Evolutionary conservation across 1,140 invertebrate genomes (phyloP), one percentile per base, ranked within the genome.

Genomic region (Nasonia giraulti): DNA sequence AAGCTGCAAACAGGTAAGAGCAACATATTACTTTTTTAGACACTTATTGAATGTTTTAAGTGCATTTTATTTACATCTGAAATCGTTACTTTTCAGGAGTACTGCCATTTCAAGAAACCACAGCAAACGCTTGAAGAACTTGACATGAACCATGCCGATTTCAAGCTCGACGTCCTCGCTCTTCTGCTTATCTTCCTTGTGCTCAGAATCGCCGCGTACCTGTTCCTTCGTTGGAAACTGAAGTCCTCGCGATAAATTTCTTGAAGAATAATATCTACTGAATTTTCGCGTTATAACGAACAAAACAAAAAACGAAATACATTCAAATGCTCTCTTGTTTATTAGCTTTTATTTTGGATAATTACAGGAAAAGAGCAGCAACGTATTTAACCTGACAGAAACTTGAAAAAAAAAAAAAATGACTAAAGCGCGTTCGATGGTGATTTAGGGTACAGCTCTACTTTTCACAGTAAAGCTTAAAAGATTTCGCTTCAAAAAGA

Each of bases 171-270:
- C 90, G 96, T 97, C 88, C 93, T 97, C 2, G 98, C 98, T 14
- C 94, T 98, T 11, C 94, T 98, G 84, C 94, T 96, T 50, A 98
- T 99, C 87, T 98, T 99, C 91, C 92, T 99, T 66, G 94, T 98
- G 11, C 94, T 99, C 12, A 95, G 98, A 92, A 93, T 98, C 55
- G 94, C 96, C 10, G 98, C 98, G 33, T 99, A 97, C 92, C 93
- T 98, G n/a, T 98, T 99, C 90, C 94, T 99, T 7, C 95, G 97
- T 83, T 98, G 97, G 97, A 98, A 98, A 91, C 94, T 97, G 10
- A 95, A 95, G 87, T 95, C 95, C 85, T 95, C 95, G 75, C 95
- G 96, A 94, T 97, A 96, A 94, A 87, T 84, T 12, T 27, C 4
- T 69, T 17, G 62, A 80, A 47, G 33, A 14, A n/a, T 47, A 71